These are phyloP conservation scores for Pomatorhinus ruficollis DNA, from an alignment of 2,113 vertebrate genomes.

Conservation along the genomic window DNA sequence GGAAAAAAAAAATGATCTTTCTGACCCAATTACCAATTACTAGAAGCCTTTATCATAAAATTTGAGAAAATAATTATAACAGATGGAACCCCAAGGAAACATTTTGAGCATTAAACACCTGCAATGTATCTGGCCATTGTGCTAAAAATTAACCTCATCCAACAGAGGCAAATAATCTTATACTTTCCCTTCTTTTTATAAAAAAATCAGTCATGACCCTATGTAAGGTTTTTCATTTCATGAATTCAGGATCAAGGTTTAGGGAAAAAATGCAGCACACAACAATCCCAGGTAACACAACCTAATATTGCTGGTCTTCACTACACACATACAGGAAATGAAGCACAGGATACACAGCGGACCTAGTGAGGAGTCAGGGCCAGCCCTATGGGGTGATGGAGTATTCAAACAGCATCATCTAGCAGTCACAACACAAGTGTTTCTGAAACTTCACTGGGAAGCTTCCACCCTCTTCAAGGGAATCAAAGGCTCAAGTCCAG, in stretches of 20 bases:
- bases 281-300: not conserved
- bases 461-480: not conserved
- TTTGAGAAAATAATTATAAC: not conserved
- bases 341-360: accelerated
- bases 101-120: constrained; percentile 40
- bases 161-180: constrained; percentile 16
- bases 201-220: constrained; percentile 40
- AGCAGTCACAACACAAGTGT: not conserved
- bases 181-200: constrained; percentile 37
- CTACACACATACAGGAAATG: not conserved
- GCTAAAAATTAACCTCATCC: constrained; percentile 50
- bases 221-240: constrained; percentile 14
- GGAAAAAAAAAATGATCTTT: not conserved
- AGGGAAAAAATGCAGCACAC: not conserved
- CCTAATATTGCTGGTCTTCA: not conserved
- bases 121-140: constrained; percentile 23
- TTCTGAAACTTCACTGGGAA: not conserved
- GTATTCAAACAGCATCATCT: not conserved
- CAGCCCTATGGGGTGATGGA: not conserved
- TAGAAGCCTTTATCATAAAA: not conserved
- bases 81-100: constrained; percentile 42
- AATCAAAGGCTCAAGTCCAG: not conserved
- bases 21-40: not conserved
- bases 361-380: accelerated
- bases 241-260: not conserved